Evolutionary conservation across 2,888 invertebrate genomes (phyloP).

Genomic region (Platerodrilus igneus): DNA sequence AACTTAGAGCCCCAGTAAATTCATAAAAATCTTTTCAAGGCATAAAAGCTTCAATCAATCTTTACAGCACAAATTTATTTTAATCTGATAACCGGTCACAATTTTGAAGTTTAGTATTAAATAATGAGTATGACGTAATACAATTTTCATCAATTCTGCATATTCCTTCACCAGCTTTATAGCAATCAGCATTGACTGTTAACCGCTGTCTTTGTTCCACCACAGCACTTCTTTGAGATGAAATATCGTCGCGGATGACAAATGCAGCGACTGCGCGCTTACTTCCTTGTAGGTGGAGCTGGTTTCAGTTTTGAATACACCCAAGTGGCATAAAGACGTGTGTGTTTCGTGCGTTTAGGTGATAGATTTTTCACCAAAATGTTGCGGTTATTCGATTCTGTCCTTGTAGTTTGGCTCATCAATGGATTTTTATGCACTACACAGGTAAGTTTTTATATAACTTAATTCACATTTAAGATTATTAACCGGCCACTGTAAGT

Average conservation of each 20-base stretch:
- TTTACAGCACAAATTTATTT: no score
- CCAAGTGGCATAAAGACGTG: constrained; percentile 41
- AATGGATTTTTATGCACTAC: constrained; percentile 56
- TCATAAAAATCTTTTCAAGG: no score
- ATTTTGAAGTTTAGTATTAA: no score
- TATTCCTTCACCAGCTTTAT: no score
- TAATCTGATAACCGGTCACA: no score
- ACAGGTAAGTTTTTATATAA: constrained; percentile 50
- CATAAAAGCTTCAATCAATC: no score
- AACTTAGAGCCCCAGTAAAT: no score
- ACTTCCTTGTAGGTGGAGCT: constrained; percentile 43
- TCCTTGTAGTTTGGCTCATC: constrained; percentile 58
- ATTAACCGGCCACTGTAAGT: constrained; percentile 14
- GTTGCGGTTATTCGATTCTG: constrained; percentile 59
- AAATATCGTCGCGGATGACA: constrained; percentile 30
- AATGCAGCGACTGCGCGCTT: constrained; percentile 37
- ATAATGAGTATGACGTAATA: no score
- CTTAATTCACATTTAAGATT: constrained; percentile 25
- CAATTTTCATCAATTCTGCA: no score
- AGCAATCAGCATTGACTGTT: no score
- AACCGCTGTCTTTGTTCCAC: no score
- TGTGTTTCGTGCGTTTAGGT: constrained; percentile 39
- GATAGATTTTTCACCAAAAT: constrained; percentile 49
- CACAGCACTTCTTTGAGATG: constrained; percentile 19
- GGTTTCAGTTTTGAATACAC: constrained; percentile 43